A percentile compares a stretch with the other conserved stretches of the same genome.
These are phyloP conservation scores for Pteropus rufus DNA, from an alignment of 2,797 vertebrate genomes.

Conservation along the genomic window DNA sequence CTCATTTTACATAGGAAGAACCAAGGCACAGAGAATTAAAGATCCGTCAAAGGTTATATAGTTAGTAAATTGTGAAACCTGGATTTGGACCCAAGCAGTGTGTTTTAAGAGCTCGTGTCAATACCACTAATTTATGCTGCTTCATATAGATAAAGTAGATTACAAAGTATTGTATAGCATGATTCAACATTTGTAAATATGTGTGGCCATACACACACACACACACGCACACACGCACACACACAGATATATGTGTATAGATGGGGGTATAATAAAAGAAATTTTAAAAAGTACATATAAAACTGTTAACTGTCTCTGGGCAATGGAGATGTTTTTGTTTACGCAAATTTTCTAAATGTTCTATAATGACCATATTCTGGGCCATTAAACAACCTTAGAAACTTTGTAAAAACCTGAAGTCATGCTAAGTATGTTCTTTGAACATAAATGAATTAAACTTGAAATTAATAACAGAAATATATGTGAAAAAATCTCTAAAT, in stretches of 20 bases:
- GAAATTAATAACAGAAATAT: constrained; percentile 7
- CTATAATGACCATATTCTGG: background rate
- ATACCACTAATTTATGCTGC: background rate
- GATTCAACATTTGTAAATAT: background rate
- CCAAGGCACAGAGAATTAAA: background rate
- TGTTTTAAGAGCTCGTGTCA: background rate
- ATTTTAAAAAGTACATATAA: background rate
- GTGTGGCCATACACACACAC: background rate
- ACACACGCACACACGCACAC: rapidly evolving
- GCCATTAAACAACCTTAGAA: background rate
- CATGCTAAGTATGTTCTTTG: background rate
- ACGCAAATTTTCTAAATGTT: background rate
- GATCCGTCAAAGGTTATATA: background rate
- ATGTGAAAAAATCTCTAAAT: background rate
- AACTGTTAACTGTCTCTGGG: background rate
- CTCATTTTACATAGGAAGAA: background rate
- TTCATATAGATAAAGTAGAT: background rate
- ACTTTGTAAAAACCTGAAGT: background rate
- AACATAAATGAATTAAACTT: background rate
- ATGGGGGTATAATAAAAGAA: background rate
- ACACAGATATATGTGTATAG: background rate
- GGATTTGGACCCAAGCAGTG: background rate
- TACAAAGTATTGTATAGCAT: background rate
- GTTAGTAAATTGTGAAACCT: background rate
- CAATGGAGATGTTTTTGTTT: background rate